Conservation (phyloP, 2,888 invertebrate species). For the Ditula angustiorana region DNA sequence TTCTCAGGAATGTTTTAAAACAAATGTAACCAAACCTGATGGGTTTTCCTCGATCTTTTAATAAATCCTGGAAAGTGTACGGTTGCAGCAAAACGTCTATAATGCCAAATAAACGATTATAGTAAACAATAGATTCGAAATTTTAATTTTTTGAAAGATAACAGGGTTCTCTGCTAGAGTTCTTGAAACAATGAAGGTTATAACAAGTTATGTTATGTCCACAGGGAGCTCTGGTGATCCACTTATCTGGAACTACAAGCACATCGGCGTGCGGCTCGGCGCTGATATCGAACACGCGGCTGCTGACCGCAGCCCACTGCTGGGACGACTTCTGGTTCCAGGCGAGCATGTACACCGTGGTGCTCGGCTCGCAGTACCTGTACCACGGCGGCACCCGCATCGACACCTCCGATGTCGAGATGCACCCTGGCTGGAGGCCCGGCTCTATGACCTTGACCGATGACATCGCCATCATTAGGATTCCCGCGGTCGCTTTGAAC, state of each 20-base stretch:
- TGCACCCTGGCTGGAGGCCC: neutral
- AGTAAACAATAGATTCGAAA: no score
- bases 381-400: neutral
- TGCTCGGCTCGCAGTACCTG: neutral
- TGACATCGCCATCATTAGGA: neutral
- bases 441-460: neutral
- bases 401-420: neutral
- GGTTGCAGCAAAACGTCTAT: no score
- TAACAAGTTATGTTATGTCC: neutral
- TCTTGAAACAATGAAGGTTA: neutral
- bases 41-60: no score
- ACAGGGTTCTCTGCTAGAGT: no score
- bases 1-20: no score
- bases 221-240: neutral
- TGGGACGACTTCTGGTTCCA: neutral
- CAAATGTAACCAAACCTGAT: no score
- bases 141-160: no score
- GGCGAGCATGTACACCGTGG: neutral
- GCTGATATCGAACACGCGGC: neutral
- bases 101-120: no score
- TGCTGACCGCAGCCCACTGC: neutral
- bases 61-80: no score
- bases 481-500: neutral
- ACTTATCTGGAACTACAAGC: neutral
- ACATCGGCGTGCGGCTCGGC: neutral